phyloP scores from a whole-genome alignment of 64 coral and sea anemone species.

The Dendronephthya gigantea region DNA sequence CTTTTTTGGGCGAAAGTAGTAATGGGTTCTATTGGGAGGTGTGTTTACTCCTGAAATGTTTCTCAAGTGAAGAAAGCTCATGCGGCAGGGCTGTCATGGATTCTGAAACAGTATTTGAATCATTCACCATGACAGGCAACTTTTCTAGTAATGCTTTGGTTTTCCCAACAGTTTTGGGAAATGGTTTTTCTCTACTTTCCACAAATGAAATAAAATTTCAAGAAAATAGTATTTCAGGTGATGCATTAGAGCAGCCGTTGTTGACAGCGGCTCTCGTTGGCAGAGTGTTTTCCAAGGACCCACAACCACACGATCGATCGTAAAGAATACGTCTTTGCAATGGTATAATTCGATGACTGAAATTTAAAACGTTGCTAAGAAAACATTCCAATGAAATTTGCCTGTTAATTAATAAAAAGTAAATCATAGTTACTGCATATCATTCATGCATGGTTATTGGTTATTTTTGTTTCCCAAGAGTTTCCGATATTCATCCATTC shows the following conservation, averaged over 20 bases:
- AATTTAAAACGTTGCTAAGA: too few relatives aligned
- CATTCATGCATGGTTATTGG: too few relatives aligned
- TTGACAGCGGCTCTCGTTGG: conserved; percentile 65
- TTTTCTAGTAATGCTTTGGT: conserved; percentile 57
- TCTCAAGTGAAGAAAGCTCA: conserved; percentile 10
- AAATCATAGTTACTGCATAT: too few relatives aligned
- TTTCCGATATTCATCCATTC: too few relatives aligned
- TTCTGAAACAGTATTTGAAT: conserved; percentile 54
- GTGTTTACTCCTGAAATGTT: conserved; percentile 76
- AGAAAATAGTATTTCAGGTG: conserved; percentile 27
- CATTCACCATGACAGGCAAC: conserved; percentile 56
- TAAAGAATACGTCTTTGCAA: too few relatives aligned
- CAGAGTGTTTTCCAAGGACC: conserved; percentile 50
- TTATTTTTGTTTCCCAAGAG: too few relatives aligned
- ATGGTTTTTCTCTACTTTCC: conserved; percentile 38
- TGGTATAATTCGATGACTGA: too few relatives aligned
- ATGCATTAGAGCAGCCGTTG: conserved; percentile 44
- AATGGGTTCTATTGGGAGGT: conserved; percentile 42
- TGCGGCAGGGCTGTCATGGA: conserved; percentile 44
- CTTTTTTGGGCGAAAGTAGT: conserved; percentile 47
- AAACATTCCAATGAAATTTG: too few relatives aligned
- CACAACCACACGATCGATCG: too few relatives aligned
- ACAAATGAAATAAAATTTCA: conserved; percentile 5
- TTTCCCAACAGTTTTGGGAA: conserved; percentile 57
- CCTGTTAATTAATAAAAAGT: too few relatives aligned